Evolutionary conservation across 2,113 vertebrate species (phyloP), one percentile per base, ranked within the genome.

Genomic region (Pelvicachromis taeniatus): DNA sequence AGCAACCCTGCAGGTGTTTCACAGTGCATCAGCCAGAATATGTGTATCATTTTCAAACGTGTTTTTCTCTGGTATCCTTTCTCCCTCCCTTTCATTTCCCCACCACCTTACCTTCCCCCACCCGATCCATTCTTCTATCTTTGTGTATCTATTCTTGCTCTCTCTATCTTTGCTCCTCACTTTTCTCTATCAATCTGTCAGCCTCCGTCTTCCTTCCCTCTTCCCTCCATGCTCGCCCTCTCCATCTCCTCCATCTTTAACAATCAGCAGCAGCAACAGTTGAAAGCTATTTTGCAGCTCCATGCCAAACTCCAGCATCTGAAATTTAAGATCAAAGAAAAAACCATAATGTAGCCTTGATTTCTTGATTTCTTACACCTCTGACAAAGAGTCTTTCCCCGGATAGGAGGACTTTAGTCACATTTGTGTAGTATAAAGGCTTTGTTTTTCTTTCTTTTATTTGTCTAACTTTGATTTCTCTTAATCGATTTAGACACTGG

Each of bases 1-100:
- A 65, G 80, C 73, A 35, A 82, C 80, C 14, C 80, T 81, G 56
- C 79, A 59, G 77, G 83, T 88, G 33, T 56, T 85, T 78, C 26
- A 29, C 33, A 61, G 29, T 23, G 52, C 80, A 77, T 55, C 59
- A 19, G 35, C 42, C 45, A 35, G 17, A 35, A 52, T 48, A 7
- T 82, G 12, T 65, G 73, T 55, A 26, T 85, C 29, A 45, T 78
- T 77, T 79, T 31, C 35, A 42, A 38, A 75, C 61, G 19, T 16
- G 23, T 17, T 81, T 87, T 53, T 58, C 10, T 77, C 31, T 53
- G 13, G 11, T 38, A 70, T 55, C 5, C 4, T 48, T 54, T 78
- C 35, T 29, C 9, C 38, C 12, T 3, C 8, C 17, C 19, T 79
- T n/a, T 8, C 16, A 42, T 78, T 75, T 59, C 33, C 19, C 11